phyloP scores from a whole-genome alignment of 2,113 vertebrate species.

The Calidris pygmaea region DNA sequence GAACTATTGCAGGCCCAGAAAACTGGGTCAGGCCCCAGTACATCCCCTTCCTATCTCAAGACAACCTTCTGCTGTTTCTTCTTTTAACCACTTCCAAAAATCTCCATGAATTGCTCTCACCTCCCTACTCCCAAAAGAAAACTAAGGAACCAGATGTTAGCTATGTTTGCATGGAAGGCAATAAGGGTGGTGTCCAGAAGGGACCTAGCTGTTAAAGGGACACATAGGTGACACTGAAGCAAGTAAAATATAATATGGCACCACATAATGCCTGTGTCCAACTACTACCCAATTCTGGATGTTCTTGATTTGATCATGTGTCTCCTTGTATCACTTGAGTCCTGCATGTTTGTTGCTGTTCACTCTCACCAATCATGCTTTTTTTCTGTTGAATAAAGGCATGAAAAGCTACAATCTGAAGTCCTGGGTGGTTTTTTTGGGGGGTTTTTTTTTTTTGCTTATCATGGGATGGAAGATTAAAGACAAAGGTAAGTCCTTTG shows the following conservation, averaged over 20 bases:
- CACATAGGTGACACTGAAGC: background rate
- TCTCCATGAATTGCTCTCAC: background rate
- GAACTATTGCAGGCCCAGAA: background rate
- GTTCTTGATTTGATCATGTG: background rate
- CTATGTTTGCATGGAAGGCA: background rate
- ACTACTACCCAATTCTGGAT: background rate
- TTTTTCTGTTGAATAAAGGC: background rate
- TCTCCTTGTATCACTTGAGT: background rate
- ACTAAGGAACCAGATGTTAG: background rate
- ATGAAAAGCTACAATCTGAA: background rate
- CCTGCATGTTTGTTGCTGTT: background rate
- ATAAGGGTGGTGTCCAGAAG: background rate
- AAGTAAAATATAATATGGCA: background rate
- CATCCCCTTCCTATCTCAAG: background rate
- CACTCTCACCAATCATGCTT: background rate
- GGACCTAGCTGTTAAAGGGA: background rate
- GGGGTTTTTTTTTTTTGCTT: background rate
- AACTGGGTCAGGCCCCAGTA: background rate
- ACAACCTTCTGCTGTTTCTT: background rate
- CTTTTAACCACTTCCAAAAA: background rate
- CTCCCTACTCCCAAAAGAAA: background rate
- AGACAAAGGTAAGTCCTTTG: background rate
- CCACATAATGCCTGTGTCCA: background rate
- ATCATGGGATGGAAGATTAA: background rate
- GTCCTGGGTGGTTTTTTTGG: background rate